A percentile compares a stretch with the other conserved stretches of the same genome.
phyloP scores from a whole-genome alignment of 2,113 vertebrate genomes.

The Sander vitreus region DNA sequence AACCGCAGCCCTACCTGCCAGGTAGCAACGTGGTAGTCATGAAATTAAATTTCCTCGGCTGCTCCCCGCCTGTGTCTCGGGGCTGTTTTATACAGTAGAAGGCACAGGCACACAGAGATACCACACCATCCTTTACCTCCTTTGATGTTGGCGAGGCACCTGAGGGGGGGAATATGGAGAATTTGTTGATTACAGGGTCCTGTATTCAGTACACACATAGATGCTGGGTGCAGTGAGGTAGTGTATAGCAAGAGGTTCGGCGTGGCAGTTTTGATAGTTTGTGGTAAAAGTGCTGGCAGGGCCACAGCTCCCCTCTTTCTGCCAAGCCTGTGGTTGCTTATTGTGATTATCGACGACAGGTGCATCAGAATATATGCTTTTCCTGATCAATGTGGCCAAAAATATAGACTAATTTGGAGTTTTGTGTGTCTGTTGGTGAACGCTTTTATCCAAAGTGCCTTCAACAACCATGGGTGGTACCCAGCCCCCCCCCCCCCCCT shows the following conservation, averaged over 20 bases:
- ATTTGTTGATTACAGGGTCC: slow-evolving; percentile 72
- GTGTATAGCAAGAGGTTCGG: slow-evolving; percentile 34
- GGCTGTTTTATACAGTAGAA: slow-evolving; percentile 69
- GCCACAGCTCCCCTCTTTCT: slow-evolving; percentile 37
- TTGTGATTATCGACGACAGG: slow-evolving; percentile 67
- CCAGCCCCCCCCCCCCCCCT: not conserved
- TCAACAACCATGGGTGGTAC: slow-evolving; percentile 4
- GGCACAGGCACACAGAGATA: slow-evolving; percentile 73
- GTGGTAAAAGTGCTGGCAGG: slow-evolving; percentile 64
- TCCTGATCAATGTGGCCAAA: slow-evolving; percentile 50
- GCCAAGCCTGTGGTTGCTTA: slow-evolving; percentile 66
- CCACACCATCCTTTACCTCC: slow-evolving; percentile 68
- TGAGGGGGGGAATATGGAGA: slow-evolving; percentile 69
- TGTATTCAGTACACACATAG: slow-evolving; percentile 72
- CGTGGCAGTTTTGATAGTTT: slow-evolving; percentile 67
- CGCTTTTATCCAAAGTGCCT: slow-evolving; percentile 44
- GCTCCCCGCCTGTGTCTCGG: slow-evolving; percentile 70
- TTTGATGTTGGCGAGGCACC: slow-evolving; percentile 80
- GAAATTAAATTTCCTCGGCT: slow-evolving; percentile 74
- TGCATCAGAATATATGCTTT: slow-evolving; percentile 52
- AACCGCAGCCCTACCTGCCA: slow-evolving; percentile 63
- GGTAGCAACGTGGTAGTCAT: slow-evolving; percentile 60
- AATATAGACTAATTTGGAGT: slow-evolving; percentile 30
- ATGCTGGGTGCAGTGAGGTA: slow-evolving; percentile 31
- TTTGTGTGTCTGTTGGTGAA: slow-evolving; percentile 17